phyloP scores from a whole-genome alignment of 2,113 vertebrate genomes.

The Callocephalon fimbriatum region DNA sequence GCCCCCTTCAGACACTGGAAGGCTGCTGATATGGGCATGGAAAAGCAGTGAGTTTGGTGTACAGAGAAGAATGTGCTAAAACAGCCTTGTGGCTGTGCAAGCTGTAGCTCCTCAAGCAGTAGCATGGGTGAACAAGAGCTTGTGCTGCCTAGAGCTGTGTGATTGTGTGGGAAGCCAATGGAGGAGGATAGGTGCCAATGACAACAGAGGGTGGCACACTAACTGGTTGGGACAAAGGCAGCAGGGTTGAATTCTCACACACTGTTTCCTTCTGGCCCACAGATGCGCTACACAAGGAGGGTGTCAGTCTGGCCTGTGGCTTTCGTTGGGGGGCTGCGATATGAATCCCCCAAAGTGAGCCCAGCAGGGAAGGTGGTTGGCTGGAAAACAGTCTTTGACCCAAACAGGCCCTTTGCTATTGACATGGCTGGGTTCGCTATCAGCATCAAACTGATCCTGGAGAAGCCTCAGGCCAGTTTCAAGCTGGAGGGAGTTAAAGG shows the following conservation, averaged over 20 bases:
- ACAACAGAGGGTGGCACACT: background rate
- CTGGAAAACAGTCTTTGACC: slow-evolving; percentile 89
- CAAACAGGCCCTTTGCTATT: slow-evolving; percentile 87
- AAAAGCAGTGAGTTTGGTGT: background rate
- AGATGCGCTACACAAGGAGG: slow-evolving; percentile 88
- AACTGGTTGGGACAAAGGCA: background rate
- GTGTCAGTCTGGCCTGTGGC: slow-evolving; percentile 90
- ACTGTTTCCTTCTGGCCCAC: slow-evolving; percentile 27
- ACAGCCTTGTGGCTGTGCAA: background rate
- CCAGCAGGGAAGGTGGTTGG: slow-evolving; percentile 84
- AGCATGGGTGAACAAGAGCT: background rate
- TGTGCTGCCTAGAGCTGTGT: background rate
- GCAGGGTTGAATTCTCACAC: background rate
- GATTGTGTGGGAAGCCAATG: accelerated
- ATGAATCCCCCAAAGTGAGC: slow-evolving; percentile 86
- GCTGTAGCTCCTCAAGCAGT: background rate
- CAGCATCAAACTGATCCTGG: slow-evolving; percentile 84
- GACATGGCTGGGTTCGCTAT: slow-evolving; percentile 92
- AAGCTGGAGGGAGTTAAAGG: slow-evolving; percentile 86
- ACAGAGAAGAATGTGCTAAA: background rate
- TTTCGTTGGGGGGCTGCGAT: slow-evolving; percentile 86
- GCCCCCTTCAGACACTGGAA: background rate
- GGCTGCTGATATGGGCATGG: background rate
- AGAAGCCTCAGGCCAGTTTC: slow-evolving; percentile 87
- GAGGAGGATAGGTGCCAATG: background rate